phyloP scores from a whole-genome alignment of 2,888 invertebrate species.

The Thumatha senex region DNA sequence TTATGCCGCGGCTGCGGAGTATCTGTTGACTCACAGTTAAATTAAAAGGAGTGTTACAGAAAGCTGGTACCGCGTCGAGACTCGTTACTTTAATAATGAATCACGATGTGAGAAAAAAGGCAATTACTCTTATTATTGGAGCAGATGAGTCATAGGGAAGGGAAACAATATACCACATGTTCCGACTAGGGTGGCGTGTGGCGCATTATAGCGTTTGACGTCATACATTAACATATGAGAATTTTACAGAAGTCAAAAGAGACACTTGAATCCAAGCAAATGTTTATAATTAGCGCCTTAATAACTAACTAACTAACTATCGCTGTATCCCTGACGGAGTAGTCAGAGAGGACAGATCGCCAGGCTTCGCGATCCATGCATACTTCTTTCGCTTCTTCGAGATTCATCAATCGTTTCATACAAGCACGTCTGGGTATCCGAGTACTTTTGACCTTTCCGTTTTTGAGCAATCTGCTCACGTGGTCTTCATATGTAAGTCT shows the following conservation, averaged over 20 bases:
- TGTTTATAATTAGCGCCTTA: no score
- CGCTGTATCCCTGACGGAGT: no score
- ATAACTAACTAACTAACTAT: no score
- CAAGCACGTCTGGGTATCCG: no score
- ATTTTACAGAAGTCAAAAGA: conserved; percentile 28
- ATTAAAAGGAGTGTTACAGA: conserved; percentile 70
- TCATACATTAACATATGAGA: conserved; percentile 32
- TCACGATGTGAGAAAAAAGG: conserved; percentile 79
- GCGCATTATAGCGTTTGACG: conserved; percentile 26
- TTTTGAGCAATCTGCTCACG: no score
- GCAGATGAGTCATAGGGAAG: conserved; percentile 63
- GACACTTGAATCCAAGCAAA: not conserved
- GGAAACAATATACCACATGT: conserved; percentile 51
- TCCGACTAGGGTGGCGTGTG: conserved; percentile 30
- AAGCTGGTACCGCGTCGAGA: conserved; percentile 56
- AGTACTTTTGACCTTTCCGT: no score
- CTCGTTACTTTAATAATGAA: conserved; percentile 67
- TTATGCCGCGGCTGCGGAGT: conserved; percentile 46
- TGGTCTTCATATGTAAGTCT: no score
- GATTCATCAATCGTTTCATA: no score
- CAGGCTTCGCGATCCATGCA: no score
- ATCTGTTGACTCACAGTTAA: conserved; percentile 63
- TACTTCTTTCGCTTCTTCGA: no score
- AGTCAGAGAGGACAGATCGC: no score
- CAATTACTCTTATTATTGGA: conserved; percentile 76